Evolutionary conservation across 1,140 invertebrate genomes (phyloP).

Genomic region (Drosophila simulans): DNA sequence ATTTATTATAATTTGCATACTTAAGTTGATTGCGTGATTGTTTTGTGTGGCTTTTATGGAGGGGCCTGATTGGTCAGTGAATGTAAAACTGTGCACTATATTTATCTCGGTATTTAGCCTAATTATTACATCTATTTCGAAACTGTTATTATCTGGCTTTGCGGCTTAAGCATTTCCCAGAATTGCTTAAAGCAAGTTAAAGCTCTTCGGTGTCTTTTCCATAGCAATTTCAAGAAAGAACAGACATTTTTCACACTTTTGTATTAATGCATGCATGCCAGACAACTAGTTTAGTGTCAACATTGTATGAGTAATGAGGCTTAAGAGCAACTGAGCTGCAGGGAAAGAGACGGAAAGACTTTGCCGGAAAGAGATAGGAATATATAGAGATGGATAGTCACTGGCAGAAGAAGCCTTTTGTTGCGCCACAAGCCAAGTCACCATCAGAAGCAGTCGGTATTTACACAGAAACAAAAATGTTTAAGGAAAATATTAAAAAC

Average conservation of each 20-base stretch:
- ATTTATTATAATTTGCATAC: slow-evolving; percentile 60
- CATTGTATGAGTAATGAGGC: slow-evolving; percentile 78
- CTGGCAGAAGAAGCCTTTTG: slow-evolving; percentile 44
- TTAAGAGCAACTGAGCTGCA: slow-evolving; percentile 12
- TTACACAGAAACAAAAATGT: slow-evolving; percentile 11
- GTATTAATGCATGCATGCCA: slow-evolving; percentile 49
- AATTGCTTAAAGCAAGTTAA: slow-evolving; percentile 15
- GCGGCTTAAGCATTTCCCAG: neutral
- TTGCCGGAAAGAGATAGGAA: slow-evolving; percentile 1
- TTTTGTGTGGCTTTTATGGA: slow-evolving; percentile 19
- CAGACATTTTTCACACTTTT: slow-evolving; percentile 36
- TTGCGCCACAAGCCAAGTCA: slow-evolving; percentile 49
- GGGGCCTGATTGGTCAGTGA: slow-evolving; percentile 2
- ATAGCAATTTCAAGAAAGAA: slow-evolving; percentile 11
- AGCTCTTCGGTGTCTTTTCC: slow-evolving; percentile 11
- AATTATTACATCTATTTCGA: neutral
- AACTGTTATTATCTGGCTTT: neutral
- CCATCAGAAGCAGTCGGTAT: slow-evolving; percentile 42
- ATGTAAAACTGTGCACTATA: slow-evolving; percentile 2
- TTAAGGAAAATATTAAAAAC: neutral
- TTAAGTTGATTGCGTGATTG: slow-evolving; percentile 46
- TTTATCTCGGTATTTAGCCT: neutral
- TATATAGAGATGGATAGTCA: slow-evolving; percentile 6
- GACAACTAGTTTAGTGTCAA: slow-evolving; percentile 73
- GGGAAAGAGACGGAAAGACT: neutral